Base-by-base conservation (phyloP, 2,797 vertebrate genomes). In the Sitta carolinensis region DNA sequence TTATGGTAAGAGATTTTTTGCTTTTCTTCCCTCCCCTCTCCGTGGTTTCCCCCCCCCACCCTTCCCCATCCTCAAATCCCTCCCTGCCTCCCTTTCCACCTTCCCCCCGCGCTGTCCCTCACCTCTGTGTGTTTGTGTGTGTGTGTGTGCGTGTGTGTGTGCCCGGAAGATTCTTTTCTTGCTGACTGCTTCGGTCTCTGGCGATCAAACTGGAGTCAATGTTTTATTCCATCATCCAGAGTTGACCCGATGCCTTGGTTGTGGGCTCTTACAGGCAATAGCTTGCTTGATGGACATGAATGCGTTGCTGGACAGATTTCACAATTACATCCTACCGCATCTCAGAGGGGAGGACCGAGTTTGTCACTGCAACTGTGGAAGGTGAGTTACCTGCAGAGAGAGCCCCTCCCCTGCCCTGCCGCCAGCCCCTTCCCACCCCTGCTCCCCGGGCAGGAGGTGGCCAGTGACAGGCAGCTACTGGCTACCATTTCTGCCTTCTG, bases 231-330 rank as follows among this genome's bases (percentile, higher is more conserved):
- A 94, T 59, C 95, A 76, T 94, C 96, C 90, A 95, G 96, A 96
- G 94, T 95, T 98, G 98, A 98, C 95, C 96, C 58, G 89, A 93
- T 97, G 92, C 98, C 96, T 97, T 96, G 94, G 77, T 94, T 97
- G 70, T 97, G 98, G 97, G 97, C 98, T 98, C 98, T 98, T 99
- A 98, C 99, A 99, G 99, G 99, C 99, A 98, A 99, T 99, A 98
- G 99, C 99, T 98, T 99, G 99, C 98, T 99, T 99, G 98, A 99
- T 99, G 99, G 99, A 99, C 98, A 99, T 99, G 99, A 99, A 99
- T 97, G 99, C 99, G 96, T 98, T 99, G 98, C 98, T 99, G 98
- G 99, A 99, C 98, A 99, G 99, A 97, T 99, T 99, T 98, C 99
- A 99, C 99, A 99, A 99, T 98, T 99, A 99, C 98, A 99, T 99